Evolutionary conservation across 2,113 vertebrate species (phyloP), one percentile per base, ranked within the genome.

Genomic region (Heterotilapia buettikoferi): DNA sequence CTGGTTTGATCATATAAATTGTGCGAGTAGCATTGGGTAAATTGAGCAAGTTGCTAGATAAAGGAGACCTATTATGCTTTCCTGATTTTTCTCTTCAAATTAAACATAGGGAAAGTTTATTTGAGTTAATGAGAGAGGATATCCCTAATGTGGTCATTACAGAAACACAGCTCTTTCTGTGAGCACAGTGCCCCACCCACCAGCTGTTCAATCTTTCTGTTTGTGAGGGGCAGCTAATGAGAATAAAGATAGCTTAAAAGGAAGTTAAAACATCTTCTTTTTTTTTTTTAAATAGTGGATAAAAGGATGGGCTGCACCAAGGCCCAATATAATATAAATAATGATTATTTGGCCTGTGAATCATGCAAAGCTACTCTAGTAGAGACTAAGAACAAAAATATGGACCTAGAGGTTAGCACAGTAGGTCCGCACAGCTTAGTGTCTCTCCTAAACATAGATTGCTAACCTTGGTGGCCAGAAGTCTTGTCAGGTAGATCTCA

Each of bases 401-500:
- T 19, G 21, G 24, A 26, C 16, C 10, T 45, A 29, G 16, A 59
- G 12, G 38, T 10, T 45, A 50, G 21, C 40, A 45, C 21, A 73
- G 10, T 31, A 50, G 71, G 43, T 78, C 43, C 16, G 29, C 24
- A 78, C 43, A 50, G 43, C 16, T 78, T 78, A 0, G 73, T 50
- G 18, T 78, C 45, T 52, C 45, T 73, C 14, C 31, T 12, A 31
- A 50, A 59, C 33, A n/a, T 14, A 73, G 59, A 3, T 10, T 24
- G 21, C 88, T 36, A 96, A 99, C 99, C 98, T 99, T 99, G 16
- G 99, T 99, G 79, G 99, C 98, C 87, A 99, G 94, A 6, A 99
- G 95, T n/a, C 99, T 96, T 4, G 99, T 99, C 95, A 99, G 95
- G 90, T 99, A 99, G 96, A 99, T 99, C 93, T 99, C 99, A 0